Evolutionary conservation across 2,113 vertebrate genomes (phyloP), one percentile per base, ranked within the genome.

Genomic region (Tragelaphus strepsiceros): DNA sequence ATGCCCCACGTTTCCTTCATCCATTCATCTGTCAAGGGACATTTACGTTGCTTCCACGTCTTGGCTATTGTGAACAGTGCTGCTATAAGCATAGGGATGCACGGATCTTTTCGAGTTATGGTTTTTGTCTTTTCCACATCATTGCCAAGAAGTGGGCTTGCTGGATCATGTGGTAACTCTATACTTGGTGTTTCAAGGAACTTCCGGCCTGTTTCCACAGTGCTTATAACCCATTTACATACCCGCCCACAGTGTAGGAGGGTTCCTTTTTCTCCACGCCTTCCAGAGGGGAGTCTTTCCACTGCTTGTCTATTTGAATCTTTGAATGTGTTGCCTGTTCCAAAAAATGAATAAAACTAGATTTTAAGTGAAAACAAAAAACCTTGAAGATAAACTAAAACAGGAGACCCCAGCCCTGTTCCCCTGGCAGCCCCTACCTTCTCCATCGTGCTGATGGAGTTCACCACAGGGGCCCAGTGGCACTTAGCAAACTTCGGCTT

Each of bases 401-500:
- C 32, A 12, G 56, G 13, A 84, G 62, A 26, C 43, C 6, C 1
- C 2, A 32, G 53, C 39, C 21, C 61, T 56, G 28, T 17, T 2
- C 12, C 13, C 11, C 56, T 6, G 1, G 2, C 16, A 7, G 17
- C 59, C 43, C 43, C 85, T 64, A 1, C 59, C 61, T 49, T 49
- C 85, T 49, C 30, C 59, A 22, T 6, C 39, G 11, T 14, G 28
- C 13, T 62, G 84, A 32, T 9, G 67, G n/a, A 5, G 81, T 22
- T 24, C 32, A 15, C 12, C 81, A 8, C 22, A 21, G n/a, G 81
- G 9, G 53, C n/a, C n/a, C 53, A 16, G 22, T 3, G 53, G 22
- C 21, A 5, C 81, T 24, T 3, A 35, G 3, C 4, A 2, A 2
- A 5, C n/a, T 19, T 13, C 32, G 2, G 4, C 7, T 22, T 8